Base-by-base conservation (phyloP, 2,113 vertebrate genomes). In the Callipepla californica region DNA sequence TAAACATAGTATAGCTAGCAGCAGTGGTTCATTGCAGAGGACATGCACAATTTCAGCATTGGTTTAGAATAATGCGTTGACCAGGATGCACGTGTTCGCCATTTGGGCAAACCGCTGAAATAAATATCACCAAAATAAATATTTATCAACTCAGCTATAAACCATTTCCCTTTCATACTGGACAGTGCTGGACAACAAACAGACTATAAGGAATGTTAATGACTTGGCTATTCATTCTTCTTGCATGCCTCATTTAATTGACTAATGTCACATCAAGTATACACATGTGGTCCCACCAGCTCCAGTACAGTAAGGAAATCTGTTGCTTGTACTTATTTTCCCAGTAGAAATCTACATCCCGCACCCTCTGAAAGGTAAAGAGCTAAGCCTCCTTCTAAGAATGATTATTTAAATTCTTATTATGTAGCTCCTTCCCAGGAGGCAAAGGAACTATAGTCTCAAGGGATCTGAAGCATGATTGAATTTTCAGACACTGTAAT, bases 181-280 rank as follows among this genome's bases (percentile, higher is more conserved):
- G 65, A 63, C 17, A 80, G 74, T 70, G 73, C 42, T 89, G 68
- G 81, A 81, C 38, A 70, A 87, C 30, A 91, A 74, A 87, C n/a
- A 91, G 89, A 89, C 51, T 65, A 11, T 53, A 50, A 89, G 70
- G 42, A 89, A 89, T 59, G 70, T 67, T 87, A 94, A 89, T 77
- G 9, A 76, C 74, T 89, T 74, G 21, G 50, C 50, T 81, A 50
- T 80, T 87, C 26, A 59, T 80, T 90, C 63, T 55, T 85, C 85
- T 77, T 53, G 74, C 34, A 80, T 51, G 76, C n/a, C 58, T 72
- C 85, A 85, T 88, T 93, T 90, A 86, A 65, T 57, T 80, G 89
- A 91, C 80, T 91, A 83, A 86, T 25, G 20, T 90, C 65, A 63
- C 55, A 90, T 72, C 44, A 78, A 83, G 76, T n/a, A 78, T 47